Conservation (phyloP, 2,888 invertebrate genomes). For the Erebia epiphron region DNA sequence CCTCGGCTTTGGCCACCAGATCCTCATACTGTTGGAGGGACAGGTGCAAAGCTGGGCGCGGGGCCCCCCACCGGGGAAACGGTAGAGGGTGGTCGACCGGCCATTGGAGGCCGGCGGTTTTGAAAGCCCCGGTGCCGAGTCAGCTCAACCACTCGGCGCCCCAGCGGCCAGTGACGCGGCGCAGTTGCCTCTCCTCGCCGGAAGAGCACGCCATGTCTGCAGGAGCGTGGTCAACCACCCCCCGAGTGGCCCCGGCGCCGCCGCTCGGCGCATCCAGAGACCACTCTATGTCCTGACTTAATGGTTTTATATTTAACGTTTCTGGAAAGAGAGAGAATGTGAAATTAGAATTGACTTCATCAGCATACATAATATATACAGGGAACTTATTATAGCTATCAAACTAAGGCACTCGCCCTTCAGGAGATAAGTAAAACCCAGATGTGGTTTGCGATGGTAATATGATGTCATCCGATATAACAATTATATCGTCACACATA, state of each 20-base stretch:
- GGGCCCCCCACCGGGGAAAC: constrained; percentile 75
- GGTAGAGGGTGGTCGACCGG: constrained; percentile 78
- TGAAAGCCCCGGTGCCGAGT: constrained; percentile 86
- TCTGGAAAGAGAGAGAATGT: constrained; percentile 56
- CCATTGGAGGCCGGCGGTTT: constrained; percentile 63
- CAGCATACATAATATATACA: neutral
- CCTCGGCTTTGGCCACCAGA: constrained; percentile 91
- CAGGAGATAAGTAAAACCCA: too few species aligned
- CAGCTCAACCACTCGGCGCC: constrained; percentile 98
- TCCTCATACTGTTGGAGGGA: constrained; percentile 91
- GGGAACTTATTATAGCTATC: too few species aligned
- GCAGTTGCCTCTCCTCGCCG: constrained; percentile 74
- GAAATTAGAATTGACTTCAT: neutral
- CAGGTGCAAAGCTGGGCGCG: constrained; percentile 86
- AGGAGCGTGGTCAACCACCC: constrained; percentile 58
- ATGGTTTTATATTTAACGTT: constrained; percentile 82
- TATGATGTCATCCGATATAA: neutral
- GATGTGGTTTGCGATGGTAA: neutral
- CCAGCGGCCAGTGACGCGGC: constrained; percentile 91
- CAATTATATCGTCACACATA: neutral
- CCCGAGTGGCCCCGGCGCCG: constrained; percentile 74
- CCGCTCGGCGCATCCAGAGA: constrained; percentile 68
- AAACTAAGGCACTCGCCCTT: too few species aligned
- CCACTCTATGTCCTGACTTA: constrained; percentile 78
- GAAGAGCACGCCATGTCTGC: constrained; percentile 64